A percentile compares a stretch with the other conserved stretches of the same genome.
Conservation (phyloP, 2,888 invertebrate genomes). For the Protonemura montana region DNA sequence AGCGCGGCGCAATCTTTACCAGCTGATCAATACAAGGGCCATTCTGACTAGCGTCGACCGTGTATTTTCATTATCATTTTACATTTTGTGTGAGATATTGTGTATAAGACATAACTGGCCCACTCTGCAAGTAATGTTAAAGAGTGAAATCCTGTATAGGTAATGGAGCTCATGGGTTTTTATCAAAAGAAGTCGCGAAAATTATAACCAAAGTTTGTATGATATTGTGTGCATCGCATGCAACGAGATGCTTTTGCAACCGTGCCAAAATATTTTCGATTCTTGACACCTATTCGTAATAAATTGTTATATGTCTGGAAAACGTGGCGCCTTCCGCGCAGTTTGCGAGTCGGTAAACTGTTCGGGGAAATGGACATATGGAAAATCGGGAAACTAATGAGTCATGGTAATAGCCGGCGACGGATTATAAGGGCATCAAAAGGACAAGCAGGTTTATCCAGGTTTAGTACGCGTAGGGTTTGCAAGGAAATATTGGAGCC, state of each 20-base stretch:
- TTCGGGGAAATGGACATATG: neutral
- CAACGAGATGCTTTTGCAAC: neutral
- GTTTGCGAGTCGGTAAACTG: neutral
- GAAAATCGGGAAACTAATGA: neutral
- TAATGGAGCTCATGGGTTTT: neutral
- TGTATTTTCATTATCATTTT: neutral
- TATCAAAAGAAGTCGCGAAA: neutral
- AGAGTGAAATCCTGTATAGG: neutral
- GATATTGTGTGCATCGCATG: neutral
- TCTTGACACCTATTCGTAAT: conserved; percentile 9
- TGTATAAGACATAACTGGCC: neutral
- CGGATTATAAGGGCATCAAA: neutral
- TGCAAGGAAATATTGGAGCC: neutral
- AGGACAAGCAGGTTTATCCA: no score
- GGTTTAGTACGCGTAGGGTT: no score
- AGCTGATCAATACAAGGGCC: conserved; percentile 29
- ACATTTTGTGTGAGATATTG: neutral
- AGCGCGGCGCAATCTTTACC: neutral
- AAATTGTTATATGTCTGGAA: conserved; percentile 18
- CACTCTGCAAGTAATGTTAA: neutral
- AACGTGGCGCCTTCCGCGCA: neutral
- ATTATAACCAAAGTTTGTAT: neutral
- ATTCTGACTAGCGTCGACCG: neutral
- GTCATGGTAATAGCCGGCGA: neutral
- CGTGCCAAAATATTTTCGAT: conserved; percentile 20